Base-by-base conservation (phyloP, 2,888 invertebrate species). In the Brassicogethes aeneus region DNA sequence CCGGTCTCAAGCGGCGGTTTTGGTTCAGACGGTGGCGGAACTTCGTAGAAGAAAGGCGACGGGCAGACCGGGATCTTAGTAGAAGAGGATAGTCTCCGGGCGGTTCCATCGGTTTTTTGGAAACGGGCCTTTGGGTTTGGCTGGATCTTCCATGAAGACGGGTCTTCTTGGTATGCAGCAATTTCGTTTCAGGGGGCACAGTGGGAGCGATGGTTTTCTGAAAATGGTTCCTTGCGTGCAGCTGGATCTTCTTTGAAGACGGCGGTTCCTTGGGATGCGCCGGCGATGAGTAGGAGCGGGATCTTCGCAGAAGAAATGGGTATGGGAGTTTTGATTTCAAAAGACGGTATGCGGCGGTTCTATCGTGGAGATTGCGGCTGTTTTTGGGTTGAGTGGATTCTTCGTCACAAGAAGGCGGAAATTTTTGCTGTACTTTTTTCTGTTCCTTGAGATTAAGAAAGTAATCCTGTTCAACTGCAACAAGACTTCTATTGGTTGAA, bases 211-310 rank as follows among this genome's bases (percentile, higher is more conserved):
- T 36, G 31, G 7, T 16, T 16, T 17, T 12, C 16, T 31, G 31
- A 2, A 31, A 31, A 14, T 13, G 14, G 14, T 10, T 10, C 8
- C 8, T 29, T 29, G 8, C 2, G 3, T 31, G 31, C 31, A 2
- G 8, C 2, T 14, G 31, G 14, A 3, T 14, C 12, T 13, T 2
- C 12, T 29, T 15, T 2, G 30, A n/a, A 14, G 16, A 37, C 16
- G 14, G 13, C 15, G 2, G 16, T 37, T 16, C 16, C 10, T 12
- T 31, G 2, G 8, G 15, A 10, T 16, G 32, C 17, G 36, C 16
- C 16, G 36, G n/a, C n/a, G n/a, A n/a, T n/a, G 33, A 38, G 31
- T 16, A 37, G 14, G 37, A 31, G 33, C 7, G 15, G n/a, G 3
- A 37, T 23, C 31, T 38, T 2, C 38, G 38, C 12, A n/a, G 10